Percentiles rank a stretch among this genome's conserved stretches.
These are phyloP conservation scores for Petroica traversi DNA, from an alignment of 2,113 vertebrate species.

Conservation along the genomic window DNA sequence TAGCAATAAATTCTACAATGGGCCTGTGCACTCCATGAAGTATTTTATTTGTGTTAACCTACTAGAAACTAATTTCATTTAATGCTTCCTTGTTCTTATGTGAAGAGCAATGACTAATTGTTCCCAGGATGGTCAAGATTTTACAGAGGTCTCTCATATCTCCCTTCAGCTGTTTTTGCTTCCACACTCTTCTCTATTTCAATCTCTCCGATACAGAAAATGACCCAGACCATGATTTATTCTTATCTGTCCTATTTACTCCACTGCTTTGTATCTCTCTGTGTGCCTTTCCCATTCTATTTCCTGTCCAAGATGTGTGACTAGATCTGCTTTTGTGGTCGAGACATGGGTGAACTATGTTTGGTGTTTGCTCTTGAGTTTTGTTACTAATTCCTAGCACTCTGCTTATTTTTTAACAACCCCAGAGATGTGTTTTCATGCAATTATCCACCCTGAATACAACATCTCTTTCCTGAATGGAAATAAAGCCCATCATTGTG, in stretches of 20 bases:
- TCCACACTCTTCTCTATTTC: neutral
- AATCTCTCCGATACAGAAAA: neutral
- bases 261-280: neutral
- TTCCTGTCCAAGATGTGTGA: neutral
- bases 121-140: neutral
- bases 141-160: neutral
- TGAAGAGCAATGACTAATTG: neutral
- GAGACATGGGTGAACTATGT: neutral
- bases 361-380: neutral
- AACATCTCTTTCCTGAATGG: neutral
- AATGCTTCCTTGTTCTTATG: neutral
- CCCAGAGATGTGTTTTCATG: neutral
- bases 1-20: neutral
- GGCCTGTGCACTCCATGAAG: neutral
- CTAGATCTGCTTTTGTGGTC: neutral
- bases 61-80: neutral
- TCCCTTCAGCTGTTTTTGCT: neutral
- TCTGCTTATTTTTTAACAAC: neutral
- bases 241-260: neutral
- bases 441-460: neutral
- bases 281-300: neutral
- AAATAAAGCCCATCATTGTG: neutral
- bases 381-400: neutral
- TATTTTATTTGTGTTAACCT: neutral
- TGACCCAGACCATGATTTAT: neutral